Conservation (phyloP, 1,140 invertebrate species). For the Zaprionus davidi region DNA sequence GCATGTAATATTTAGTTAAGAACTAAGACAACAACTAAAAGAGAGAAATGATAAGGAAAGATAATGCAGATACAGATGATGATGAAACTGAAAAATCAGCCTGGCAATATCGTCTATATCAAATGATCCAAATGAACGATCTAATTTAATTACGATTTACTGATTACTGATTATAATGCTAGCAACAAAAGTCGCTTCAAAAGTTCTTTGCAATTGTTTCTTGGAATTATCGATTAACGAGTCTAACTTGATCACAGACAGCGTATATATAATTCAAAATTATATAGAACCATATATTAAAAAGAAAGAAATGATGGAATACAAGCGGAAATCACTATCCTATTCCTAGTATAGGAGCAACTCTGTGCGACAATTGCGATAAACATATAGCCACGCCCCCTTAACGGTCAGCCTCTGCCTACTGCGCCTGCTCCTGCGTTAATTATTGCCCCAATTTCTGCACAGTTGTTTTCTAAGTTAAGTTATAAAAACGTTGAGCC, state of each 20-base stretch:
- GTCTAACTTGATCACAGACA: conserved; percentile 64
- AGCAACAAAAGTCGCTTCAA: conserved; percentile 67
- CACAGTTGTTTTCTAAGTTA: conserved; percentile 79
- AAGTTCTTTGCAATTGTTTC: conserved; percentile 63
- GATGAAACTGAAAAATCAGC: conserved; percentile 21
- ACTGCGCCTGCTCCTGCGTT: conserved; percentile 41
- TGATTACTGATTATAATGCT: conserved; percentile 54
- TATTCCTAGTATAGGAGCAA: conserved; percentile 1
- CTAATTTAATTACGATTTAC: conserved; percentile 41
- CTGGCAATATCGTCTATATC: conserved; percentile 66
- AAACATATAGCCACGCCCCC: conserved; percentile 1
- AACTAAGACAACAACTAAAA: conserved; percentile 71
- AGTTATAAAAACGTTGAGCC: conserved; percentile 73
- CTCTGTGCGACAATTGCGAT: conserved; percentile 9
- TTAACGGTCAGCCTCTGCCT: background rate
- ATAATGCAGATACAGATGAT: conserved; percentile 24
- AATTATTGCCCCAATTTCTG: conserved; percentile 60
- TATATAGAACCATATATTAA: conserved; percentile 51
- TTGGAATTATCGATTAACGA: conserved; percentile 35
- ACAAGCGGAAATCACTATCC: background rate
- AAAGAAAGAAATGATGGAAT: background rate
- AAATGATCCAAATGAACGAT: conserved; percentile 39
- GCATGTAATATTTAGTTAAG: conserved; percentile 77
- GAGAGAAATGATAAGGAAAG: conserved; percentile 18
- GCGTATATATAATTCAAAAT: conserved; percentile 72